Conservation (phyloP, 2,113 vertebrate species). For the Tiliqua scincoides region DNA sequence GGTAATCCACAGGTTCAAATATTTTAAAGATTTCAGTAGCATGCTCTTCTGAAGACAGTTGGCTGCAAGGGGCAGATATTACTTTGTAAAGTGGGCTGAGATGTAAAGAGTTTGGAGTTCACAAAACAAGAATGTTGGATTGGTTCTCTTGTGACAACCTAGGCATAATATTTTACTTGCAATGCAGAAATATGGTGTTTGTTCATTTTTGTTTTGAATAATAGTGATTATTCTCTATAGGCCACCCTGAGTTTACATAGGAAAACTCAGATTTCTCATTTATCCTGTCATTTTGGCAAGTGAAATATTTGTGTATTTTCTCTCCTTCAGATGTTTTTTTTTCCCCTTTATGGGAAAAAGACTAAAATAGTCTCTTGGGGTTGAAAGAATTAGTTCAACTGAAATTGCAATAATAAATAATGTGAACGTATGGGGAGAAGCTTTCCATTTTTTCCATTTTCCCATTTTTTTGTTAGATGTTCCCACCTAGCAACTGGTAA, state of each 20-base stretch:
- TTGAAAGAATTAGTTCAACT: slow-evolving; percentile 37
- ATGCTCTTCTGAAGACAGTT: too few species aligned
- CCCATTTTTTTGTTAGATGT: neutral
- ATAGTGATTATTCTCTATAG: slow-evolving; percentile 32
- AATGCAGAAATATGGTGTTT: slow-evolving; percentile 34
- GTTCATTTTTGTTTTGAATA: slow-evolving; percentile 5
- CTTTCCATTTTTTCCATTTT: slow-evolving; percentile 15
- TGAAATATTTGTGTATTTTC: slow-evolving; percentile 56
- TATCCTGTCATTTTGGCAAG: slow-evolving; percentile 48
- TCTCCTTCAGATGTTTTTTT: slow-evolving; percentile 11
- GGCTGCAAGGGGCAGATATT: neutral
- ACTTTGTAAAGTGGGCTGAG: neutral
- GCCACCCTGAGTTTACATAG: slow-evolving; percentile 12
- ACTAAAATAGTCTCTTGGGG: slow-evolving; percentile 44
- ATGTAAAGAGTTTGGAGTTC: slow-evolving; percentile 9
- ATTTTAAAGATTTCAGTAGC: too few species aligned
- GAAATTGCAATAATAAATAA: slow-evolving; percentile 25
- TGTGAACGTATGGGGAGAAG: neutral
- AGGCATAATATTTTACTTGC: slow-evolving; percentile 11
- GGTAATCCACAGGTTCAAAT: too few species aligned
- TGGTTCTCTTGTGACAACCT: slow-evolving; percentile 26
- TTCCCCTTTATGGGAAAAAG: slow-evolving; percentile 31
- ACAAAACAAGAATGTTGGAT: neutral
- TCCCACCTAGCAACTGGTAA: neutral
- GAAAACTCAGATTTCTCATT: slow-evolving; percentile 46